Evolutionary conservation across 2,797 vertebrate species (phyloP).

Genomic region (Octomys mimax): DNA sequence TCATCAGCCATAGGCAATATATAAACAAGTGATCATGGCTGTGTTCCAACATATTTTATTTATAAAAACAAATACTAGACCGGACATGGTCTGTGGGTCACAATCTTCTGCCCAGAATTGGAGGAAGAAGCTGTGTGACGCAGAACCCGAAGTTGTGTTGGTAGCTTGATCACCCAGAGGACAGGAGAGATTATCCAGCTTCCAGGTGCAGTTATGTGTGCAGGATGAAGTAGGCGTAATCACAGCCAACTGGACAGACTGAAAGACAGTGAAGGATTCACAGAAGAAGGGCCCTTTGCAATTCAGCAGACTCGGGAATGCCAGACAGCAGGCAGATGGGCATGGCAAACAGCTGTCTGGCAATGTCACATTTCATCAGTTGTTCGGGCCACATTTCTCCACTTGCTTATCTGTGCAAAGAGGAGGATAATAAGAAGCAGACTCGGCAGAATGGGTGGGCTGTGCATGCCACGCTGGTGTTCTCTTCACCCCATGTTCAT

Average conservation of each 20-base stretch:
- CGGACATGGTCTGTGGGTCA: neutral
- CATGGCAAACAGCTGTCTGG: neutral
- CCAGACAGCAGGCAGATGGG: neutral
- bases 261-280: neutral
- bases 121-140: neutral
- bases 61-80: neutral
- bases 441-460: neutral
- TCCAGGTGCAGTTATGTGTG: neutral
- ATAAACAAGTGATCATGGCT: neutral
- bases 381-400: neutral
- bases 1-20: neutral
- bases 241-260: neutral
- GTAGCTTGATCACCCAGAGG: neutral
- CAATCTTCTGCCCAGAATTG: neutral
- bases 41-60: neutral
- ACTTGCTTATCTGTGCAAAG: neutral
- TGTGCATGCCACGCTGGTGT: fast-evolving
- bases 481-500: neutral
- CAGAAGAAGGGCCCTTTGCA: neutral
- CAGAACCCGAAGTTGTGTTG: neutral
- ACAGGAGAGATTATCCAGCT: neutral
- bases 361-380: neutral
- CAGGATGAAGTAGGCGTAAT: neutral
- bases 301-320: neutral
- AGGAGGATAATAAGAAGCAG: neutral